Conservation (phyloP, 2,888 invertebrate species). For the Magallana nippona region DNA sequence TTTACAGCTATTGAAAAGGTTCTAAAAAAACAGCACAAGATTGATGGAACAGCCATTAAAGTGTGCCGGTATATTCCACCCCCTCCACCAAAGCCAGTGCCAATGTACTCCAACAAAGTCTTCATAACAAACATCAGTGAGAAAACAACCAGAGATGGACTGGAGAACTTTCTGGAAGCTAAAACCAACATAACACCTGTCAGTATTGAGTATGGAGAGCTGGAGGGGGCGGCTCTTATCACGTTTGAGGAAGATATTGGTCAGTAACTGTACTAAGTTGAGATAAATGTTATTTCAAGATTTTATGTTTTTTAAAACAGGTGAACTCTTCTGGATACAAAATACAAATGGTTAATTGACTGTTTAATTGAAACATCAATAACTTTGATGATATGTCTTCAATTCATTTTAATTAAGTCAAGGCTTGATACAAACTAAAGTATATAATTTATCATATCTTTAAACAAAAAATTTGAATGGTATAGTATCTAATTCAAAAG, state of each 20-base stretch:
- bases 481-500: too few relatives aligned
- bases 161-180: constrained; percentile 52
- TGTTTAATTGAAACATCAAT: too few relatives aligned
- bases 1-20: constrained; percentile 43
- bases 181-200: constrained; percentile 43
- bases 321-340: too few relatives aligned
- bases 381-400: too few relatives aligned
- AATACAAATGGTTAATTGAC: too few relatives aligned
- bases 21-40: constrained; percentile 35
- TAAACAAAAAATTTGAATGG: too few relatives aligned
- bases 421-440: too few relatives aligned
- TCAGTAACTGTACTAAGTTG: background rate
- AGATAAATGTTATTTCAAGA: too few relatives aligned
- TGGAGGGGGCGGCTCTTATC: constrained; percentile 47
- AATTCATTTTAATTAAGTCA: too few relatives aligned
- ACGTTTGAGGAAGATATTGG: constrained; percentile 51
- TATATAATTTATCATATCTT: background rate
- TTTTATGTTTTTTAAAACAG: too few relatives aligned
- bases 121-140: constrained; percentile 46
- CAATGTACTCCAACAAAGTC: constrained; percentile 47
- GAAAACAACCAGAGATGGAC: constrained; percentile 48
- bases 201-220: constrained; percentile 39
- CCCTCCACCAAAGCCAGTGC: constrained; percentile 51
- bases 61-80: constrained; percentile 46
- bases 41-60: constrained; percentile 40